Evolutionary conservation across 2,797 vertebrate genomes (phyloP), one percentile per base, ranked within the genome.

Genomic region (Graptemys geographica): DNA sequence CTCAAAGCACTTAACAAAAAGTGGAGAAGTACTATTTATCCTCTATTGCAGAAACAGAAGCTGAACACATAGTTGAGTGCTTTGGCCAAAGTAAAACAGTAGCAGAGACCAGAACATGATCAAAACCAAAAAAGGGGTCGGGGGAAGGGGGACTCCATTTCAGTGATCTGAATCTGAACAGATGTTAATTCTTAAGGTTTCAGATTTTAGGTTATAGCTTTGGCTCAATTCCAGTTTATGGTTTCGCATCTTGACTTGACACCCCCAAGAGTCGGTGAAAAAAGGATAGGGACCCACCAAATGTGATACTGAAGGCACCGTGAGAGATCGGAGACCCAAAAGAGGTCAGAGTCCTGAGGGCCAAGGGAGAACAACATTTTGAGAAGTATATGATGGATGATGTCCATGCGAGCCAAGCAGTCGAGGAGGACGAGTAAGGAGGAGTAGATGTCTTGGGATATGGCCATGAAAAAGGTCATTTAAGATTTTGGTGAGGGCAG

Each of bases 201-300:
- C 28, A 41, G n/a, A 47, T 10, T 81, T 3, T 33, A 76, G 8
- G 28, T 9, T 86, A 69, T 47, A 47, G 12, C 25, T 76, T 56
- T 59, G 84, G 2, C 6, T 6, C 12, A 6, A 87, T 52, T 74
- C 16, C 44, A 55, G 5, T 83, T 83, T 76, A 76, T 57, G 52
- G 19, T 5, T 89, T n/a, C 28, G 44, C 44, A 90, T 83, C 59
- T 44, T 18, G 18, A 86, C 87, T 33, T 52, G 28, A 13, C 59
- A 89, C 2, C 0, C 9, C 74, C 3, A 44, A 84, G 0, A 76
- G 25, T 81, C 5, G 8, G 23, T 0, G 0, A 82, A 27, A 90
- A 88, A 86, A 1, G 0, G 6, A 78, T 47, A 3, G 16, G n/a
- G 72, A 55, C 23, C 56, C 1, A 7, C 62, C 33, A 2, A 18